Evolutionary conservation across 2,113 vertebrate genomes (phyloP).

Genomic region (Aythya baeri): DNA sequence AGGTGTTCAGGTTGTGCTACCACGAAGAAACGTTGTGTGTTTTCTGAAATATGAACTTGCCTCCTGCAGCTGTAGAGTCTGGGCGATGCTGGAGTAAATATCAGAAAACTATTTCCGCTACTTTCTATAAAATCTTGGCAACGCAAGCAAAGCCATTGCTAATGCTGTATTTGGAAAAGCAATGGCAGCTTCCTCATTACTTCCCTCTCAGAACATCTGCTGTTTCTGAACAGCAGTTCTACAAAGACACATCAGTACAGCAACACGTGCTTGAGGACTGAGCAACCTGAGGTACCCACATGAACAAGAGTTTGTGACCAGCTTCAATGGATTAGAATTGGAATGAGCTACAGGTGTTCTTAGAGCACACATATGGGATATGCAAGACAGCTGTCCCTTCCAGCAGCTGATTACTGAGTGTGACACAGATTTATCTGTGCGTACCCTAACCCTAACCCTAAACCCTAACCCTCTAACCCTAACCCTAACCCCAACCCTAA

Average conservation of each 20-base stretch:
- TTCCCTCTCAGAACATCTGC: background rate
- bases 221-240: background rate
- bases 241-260: background rate
- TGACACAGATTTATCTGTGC: fast-evolving
- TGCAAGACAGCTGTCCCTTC: background rate
- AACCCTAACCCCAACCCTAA: no score
- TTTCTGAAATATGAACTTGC: fast-evolving
- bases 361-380: fast-evolving
- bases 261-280: fast-evolving
- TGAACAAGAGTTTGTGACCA: background rate
- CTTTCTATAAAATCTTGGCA: background rate
- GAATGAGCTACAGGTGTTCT: background rate
- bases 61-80: background rate
- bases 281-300: background rate
- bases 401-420: background rate
- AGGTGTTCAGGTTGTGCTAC: background rate
- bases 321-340: fast-evolving
- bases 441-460: no score
- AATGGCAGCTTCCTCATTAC: fast-evolving
- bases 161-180: background rate
- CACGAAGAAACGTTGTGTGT: background rate
- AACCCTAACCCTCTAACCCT: no score
- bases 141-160: background rate
- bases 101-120: background rate
- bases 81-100: background rate